Base-by-base conservation (phyloP, 2,888 invertebrate species). In the Fragum whitleyi region DNA sequence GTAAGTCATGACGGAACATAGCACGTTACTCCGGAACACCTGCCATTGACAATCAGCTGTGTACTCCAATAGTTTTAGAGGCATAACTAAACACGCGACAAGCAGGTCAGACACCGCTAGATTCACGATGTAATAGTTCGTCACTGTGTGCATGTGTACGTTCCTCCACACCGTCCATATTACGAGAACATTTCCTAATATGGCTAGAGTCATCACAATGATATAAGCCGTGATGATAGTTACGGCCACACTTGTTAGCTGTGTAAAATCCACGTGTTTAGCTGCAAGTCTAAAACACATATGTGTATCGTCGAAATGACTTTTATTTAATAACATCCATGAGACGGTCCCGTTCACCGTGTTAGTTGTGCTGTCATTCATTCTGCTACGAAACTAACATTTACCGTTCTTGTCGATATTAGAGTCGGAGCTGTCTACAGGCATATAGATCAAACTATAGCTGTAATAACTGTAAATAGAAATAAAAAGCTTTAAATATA, bases 41-140 rank as follows among this genome's bases (percentile, higher is more conserved):
- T 92, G 91, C 93, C 94, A 93, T 9, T 86, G 81, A 21, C 94
- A 93, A 7, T 94, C 94, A 0, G 94, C 93, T 16, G 93, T 92
- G 77, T 94, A 92, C 85, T 95, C 94, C 83, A 94, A 85, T 61
- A 95, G 87, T 89, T 94, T 94, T 21, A 94, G 88, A 0, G 95
- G 95, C 87, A 94, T 91, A 9, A 94, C 94, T 69, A 94, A 91
- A 21, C 91, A 87, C 16, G 94, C 94, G 21, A 95, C 94, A 26
- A 94, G 88, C 53, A 94, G 91, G 86, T 95, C 95, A 53, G 93
- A 93, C 6, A 94, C 88, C 11, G 94, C 94, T 77, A 95, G 86
- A 77, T 94, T 94, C 69, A 94, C 94, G 61, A 95, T 94, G 88
- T 94, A 94, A 81, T 93, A 94, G 87, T 94, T 94, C 61, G 94